These are phyloP conservation scores for Tolypeutes matacus DNA, from an alignment of 2,797 vertebrate genomes.

Conservation along the genomic window DNA sequence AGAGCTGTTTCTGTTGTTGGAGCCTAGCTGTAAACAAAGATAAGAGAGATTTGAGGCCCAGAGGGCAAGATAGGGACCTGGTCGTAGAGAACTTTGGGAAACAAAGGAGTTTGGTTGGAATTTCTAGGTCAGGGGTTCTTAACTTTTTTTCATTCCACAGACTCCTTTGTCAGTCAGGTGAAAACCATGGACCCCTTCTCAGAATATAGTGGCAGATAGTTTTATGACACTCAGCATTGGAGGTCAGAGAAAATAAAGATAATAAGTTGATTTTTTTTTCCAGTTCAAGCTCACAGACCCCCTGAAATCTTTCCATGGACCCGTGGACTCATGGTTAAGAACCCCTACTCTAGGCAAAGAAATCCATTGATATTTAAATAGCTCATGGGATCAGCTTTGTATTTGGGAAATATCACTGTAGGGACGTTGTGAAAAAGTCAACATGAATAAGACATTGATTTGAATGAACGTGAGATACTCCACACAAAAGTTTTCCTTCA, in stretches of 20 bases:
- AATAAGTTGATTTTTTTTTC: too few relatives aligned
- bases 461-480: background rate
- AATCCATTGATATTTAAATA: background rate
- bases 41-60: background rate
- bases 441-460: background rate
- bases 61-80: background rate
- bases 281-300: too few relatives aligned
- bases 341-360: background rate
- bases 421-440: constrained; percentile 23
- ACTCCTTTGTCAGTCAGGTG: too few relatives aligned
- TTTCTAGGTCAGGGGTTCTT: background rate
- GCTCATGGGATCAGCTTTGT: background rate
- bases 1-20: background rate
- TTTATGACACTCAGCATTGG: too few relatives aligned
- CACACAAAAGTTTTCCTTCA: background rate
- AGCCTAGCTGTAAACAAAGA: background rate
- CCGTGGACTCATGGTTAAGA: too few relatives aligned
- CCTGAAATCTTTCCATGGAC: too few relatives aligned
- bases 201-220: too few relatives aligned
- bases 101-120: background rate
- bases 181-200: too few relatives aligned
- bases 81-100: background rate
- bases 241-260: too few relatives aligned
- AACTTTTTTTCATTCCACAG: too few relatives aligned
- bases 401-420: background rate